Base-by-base conservation (phyloP, 2,888 invertebrate species). In the Athrips mouffetella region DNA sequence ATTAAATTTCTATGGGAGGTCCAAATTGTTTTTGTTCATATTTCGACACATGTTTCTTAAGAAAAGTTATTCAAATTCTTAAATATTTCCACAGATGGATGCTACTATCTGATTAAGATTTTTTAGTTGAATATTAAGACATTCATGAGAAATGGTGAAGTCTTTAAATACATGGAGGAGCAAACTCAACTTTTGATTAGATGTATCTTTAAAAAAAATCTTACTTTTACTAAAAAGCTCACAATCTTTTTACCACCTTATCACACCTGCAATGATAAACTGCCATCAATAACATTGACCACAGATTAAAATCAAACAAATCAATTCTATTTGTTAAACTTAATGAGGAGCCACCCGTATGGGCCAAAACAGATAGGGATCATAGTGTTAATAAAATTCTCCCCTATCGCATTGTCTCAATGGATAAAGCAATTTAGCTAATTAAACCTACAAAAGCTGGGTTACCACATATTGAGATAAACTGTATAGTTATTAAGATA, bases 381-480 rank as follows among this genome's bases (percentile, higher is more conserved):
- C 76, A 58, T 67, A 63, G 73, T 67, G 73, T 79, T 80, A 80
- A 80, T 82, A 80, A 78, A 80, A 73, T 63, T 68, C 70, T 76
- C 77, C 81, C 76, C 73, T 70, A 76, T 67, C 53, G 58, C 76
- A 81, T 87, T 88, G 87, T 88, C 83, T 86, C 76, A 71, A 58
- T 55, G 80, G 86, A 87, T 88, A 86, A 81, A 88, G 85, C 80
- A 85, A 88, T 88, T 87, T 84, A 84, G 75, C 80, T 87, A 87
- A 88, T 88, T 88, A 88, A 81, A 80, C 76, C 76, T 44, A 40
- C 15, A 25, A 40, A 29, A 29, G 29, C 20, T n/a, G 16, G 54
- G 37, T 21, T 31, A 67, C 63, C 60, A 56, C 65, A 68, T 66
- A 77, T 76, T 77, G 72, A 76, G 76, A 80, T 76, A 75, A 77